Evolutionary conservation across 1,140 invertebrate genomes (phyloP).

Genomic region (Heterodera schachtii): DNA sequence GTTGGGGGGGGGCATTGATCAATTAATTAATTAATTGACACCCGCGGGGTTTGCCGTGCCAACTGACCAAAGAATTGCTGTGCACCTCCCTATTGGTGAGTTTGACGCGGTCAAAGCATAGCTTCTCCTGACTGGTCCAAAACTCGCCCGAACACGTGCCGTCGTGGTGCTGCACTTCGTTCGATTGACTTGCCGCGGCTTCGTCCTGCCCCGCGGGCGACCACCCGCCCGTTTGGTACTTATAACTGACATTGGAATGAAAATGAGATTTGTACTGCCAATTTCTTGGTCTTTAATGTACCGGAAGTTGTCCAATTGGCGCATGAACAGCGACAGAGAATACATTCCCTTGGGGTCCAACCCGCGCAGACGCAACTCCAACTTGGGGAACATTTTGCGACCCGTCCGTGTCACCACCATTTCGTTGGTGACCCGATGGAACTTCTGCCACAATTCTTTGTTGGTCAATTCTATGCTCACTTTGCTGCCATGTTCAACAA

Average conservation of each 20-base stretch:
- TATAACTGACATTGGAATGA: constrained; percentile 36
- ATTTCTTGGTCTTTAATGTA: constrained; percentile 18
- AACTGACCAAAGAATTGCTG: constrained; percentile 16
- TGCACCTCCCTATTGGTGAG: constrained; percentile 34
- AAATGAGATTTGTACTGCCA: not conserved
- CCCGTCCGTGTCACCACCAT: constrained; percentile 39
- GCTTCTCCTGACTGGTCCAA: constrained; percentile 31
- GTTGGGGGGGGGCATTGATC: too few species aligned
- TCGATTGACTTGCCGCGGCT: not conserved
- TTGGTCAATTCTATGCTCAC: constrained; percentile 34
- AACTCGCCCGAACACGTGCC: constrained; percentile 30
- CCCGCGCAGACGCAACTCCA: constrained; percentile 39
- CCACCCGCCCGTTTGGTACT: constrained; percentile 42
- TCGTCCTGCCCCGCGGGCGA: constrained; percentile 42
- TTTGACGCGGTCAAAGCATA: constrained; percentile 44
- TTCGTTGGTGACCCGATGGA: constrained; percentile 39
- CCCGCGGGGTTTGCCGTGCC: not conserved
- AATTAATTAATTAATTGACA: constrained; percentile 12
- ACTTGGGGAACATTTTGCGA: constrained; percentile 50
- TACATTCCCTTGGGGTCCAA: constrained; percentile 37
- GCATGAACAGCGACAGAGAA: constrained; percentile 33
- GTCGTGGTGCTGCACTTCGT: constrained; percentile 40
- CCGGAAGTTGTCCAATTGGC: constrained; percentile 28
- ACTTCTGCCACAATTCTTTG: constrained; percentile 35
- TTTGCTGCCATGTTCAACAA: not conserved